phyloP scores from a whole-genome alignment of 2,113 vertebrate species.

The Sterna hirundo region DNA sequence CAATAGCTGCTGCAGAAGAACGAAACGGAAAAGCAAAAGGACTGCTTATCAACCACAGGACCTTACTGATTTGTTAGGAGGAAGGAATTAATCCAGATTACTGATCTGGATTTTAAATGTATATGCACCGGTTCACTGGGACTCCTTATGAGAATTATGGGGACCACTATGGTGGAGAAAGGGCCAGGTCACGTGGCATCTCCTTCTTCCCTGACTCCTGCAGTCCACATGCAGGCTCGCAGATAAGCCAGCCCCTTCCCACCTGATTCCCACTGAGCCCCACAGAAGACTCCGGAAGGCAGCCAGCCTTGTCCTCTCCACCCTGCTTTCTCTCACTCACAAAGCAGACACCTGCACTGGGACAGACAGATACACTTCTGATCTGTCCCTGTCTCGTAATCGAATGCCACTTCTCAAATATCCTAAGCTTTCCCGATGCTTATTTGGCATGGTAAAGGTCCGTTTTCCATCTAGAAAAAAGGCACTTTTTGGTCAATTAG shows the following conservation, averaged over 20 bases:
- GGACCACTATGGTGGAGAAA: background rate
- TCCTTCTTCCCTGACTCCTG: background rate
- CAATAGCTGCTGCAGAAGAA: background rate
- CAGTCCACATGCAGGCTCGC: accelerated
- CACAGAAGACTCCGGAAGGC: background rate
- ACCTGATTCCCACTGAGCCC: background rate
- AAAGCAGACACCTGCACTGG: background rate
- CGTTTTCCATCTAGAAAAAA: background rate
- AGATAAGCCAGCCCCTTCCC: background rate
- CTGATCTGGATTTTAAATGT: background rate
- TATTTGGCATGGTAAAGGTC: background rate
- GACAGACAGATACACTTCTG: background rate
- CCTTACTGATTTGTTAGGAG: background rate
- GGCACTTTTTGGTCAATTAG: background rate
- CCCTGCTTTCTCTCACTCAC: background rate
- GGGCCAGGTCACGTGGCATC: background rate
- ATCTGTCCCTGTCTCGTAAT: background rate
- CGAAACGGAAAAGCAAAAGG: background rate
- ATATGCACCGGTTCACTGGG: background rate
- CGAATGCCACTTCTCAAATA: background rate
- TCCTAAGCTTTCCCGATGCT: background rate
- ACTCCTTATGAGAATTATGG: background rate
- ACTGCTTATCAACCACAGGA: background rate
- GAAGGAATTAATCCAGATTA: too few relatives aligned
- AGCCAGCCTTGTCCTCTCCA: background rate